phyloP scores from a whole-genome alignment of 2,888 invertebrate species.

The Catocala fraxini region DNA sequence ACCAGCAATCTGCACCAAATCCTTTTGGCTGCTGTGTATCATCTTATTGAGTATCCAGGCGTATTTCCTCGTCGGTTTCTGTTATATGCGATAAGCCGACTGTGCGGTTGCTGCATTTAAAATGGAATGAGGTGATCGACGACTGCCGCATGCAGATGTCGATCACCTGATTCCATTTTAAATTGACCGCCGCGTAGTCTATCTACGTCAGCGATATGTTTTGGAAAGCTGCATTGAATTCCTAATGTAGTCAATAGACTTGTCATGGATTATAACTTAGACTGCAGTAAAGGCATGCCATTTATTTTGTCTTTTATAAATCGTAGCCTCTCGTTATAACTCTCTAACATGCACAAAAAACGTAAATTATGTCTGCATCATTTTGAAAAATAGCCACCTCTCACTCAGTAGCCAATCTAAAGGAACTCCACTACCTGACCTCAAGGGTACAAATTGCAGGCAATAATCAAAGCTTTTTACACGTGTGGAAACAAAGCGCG shows the following conservation, averaged over 20 bases:
- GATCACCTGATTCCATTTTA: too few species aligned
- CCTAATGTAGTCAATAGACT: background rate
- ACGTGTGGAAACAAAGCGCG: slow-evolving; percentile 79
- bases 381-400: background rate
- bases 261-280: background rate
- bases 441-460: slow-evolving; percentile 83
- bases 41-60: too few species aligned
- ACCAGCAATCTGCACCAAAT: too few species aligned
- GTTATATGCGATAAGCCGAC: too few species aligned
- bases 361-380: slow-evolving; percentile 10
- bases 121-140: too few species aligned
- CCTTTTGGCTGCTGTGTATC: too few species aligned
- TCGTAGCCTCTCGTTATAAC: slow-evolving; percentile 4
- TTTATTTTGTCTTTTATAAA: slow-evolving; percentile 14
- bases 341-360: slow-evolving; percentile 4
- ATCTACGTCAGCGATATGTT: background rate
- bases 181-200: too few species aligned
- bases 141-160: too few species aligned
- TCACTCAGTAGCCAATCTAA: slow-evolving; percentile 56
- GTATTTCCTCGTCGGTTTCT: too few species aligned
- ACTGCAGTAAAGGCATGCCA: background rate
- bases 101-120: too few species aligned
- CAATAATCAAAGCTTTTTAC: slow-evolving; percentile 83
- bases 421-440: slow-evolving; percentile 53
- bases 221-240: background rate